Conservation (phyloP, 2,113 vertebrate genomes). For the Caretta caretta region DNA sequence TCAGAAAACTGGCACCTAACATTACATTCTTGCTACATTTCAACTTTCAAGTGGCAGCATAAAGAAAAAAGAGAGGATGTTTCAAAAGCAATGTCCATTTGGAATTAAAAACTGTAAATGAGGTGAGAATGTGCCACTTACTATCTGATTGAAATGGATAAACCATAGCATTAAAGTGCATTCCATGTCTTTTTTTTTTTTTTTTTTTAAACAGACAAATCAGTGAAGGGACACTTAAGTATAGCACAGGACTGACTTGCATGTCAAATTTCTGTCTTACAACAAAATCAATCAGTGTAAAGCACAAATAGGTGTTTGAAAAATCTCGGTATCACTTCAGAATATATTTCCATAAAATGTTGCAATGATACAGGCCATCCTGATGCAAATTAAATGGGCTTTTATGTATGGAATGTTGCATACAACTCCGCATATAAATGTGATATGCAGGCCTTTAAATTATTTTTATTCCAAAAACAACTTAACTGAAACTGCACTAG, state of each 20-base stretch:
- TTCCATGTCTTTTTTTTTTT: conserved; percentile 72
- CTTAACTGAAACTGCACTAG: neutral
- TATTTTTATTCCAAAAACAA: neutral
- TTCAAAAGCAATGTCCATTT: conserved; percentile 87
- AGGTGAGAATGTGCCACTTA: conserved; percentile 88
- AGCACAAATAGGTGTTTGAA: conserved; percentile 72
- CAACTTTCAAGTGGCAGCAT: conserved; percentile 85
- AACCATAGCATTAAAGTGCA: conserved; percentile 83
- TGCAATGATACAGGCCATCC: conserved; percentile 40
- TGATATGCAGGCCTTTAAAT: neutral
- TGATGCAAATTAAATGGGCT: conserved; percentile 15
- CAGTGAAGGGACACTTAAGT: conserved; percentile 62
- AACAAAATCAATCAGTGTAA: conserved; percentile 60
- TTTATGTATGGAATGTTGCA: neutral
- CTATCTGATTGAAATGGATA: conserved; percentile 87
- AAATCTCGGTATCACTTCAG: conserved; percentile 59
- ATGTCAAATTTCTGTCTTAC: conserved; percentile 64
- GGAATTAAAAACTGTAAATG: conserved; percentile 91
- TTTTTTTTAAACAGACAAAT: conserved; percentile 16
- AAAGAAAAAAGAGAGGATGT: conserved; percentile 77
- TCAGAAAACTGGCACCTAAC: conserved; percentile 84
- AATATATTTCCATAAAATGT: conserved; percentile 43
- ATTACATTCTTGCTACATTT: conserved; percentile 87
- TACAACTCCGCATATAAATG: neutral
- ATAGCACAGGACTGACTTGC: conserved; percentile 42